These are phyloP conservation scores for Pterostichus madidus DNA, from an alignment of 2,888 invertebrate species.

Conservation along the genomic window DNA sequence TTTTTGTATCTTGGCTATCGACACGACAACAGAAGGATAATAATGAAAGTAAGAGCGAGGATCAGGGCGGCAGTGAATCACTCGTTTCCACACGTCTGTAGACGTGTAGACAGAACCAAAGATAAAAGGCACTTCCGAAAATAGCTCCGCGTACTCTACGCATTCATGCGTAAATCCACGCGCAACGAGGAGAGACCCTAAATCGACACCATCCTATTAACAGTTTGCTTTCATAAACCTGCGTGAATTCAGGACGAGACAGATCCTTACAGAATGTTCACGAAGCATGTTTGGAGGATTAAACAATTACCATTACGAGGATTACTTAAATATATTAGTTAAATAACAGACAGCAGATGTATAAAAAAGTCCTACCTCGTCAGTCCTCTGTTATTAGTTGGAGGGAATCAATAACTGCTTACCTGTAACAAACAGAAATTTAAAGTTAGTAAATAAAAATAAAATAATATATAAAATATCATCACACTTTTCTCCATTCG, in stretches of 20 bases:
- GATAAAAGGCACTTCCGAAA: constrained; percentile 41
- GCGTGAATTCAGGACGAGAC: too few species aligned
- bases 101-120: not conserved
- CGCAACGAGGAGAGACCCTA: not conserved
- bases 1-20: too few species aligned
- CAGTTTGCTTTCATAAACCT: not conserved
- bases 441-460: too few species aligned
- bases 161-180: constrained; percentile 31
- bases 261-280: not conserved
- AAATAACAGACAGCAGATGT: too few species aligned
- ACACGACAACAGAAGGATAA: not conserved
- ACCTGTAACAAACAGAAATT: too few species aligned
- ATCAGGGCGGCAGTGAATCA: not conserved
- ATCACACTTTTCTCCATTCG: too few species aligned
- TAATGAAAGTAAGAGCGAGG: constrained; percentile 20
- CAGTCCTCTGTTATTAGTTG: too few species aligned
- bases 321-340: too few species aligned
- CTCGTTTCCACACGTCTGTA: not conserved
- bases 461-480: too few species aligned
- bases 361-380: too few species aligned
- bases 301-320: too few species aligned
- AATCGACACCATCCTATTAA: constrained; percentile 31
- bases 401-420: too few species aligned
- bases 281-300: not conserved
- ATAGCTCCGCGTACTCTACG: constrained; percentile 25